Percentiles rank a stretch among this genome's conserved stretches.
Evolutionary conservation across 2,797 vertebrate species (phyloP).

Genomic region (Sebastes hubbsi): DNA sequence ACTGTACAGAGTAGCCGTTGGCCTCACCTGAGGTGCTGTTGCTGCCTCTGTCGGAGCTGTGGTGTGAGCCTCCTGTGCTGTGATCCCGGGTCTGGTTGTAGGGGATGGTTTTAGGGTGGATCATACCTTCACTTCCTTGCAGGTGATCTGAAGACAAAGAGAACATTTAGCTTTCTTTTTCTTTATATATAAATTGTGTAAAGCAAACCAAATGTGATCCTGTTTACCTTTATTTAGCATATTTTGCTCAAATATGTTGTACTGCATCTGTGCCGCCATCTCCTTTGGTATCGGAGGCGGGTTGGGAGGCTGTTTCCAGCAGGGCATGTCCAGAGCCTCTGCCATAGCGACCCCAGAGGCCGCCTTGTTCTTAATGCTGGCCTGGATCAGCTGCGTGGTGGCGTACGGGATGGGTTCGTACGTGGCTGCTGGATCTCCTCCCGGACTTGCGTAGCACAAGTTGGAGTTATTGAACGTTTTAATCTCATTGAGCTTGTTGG

Average conservation of each 20-base stretch:
- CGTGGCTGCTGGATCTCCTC: slow-evolving; percentile 75
- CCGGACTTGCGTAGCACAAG: slow-evolving; percentile 89
- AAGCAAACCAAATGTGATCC: neutral
- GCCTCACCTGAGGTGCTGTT: slow-evolving; percentile 89
- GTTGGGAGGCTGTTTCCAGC: slow-evolving; percentile 88
- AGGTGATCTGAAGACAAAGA: slow-evolving; percentile 71
- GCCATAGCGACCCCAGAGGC: slow-evolving; percentile 80
- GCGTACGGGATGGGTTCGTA: slow-evolving; percentile 92
- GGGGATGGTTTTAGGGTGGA: slow-evolving; percentile 85
- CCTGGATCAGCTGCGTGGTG: slow-evolving; percentile 95
- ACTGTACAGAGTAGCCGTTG: neutral
- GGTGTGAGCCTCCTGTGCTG: slow-evolving; percentile 90
- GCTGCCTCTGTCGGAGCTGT: slow-evolving; percentile 93
- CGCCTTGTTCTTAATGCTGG: slow-evolving; percentile 83
- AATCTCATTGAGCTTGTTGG: slow-evolving; percentile 96
- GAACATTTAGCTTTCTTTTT: neutral
- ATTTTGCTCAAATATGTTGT: slow-evolving; percentile 93
- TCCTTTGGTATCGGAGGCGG: slow-evolving; percentile 88
- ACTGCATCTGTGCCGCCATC: slow-evolving; percentile 86
- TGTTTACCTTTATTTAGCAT: slow-evolving; percentile 89
- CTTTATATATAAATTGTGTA: neutral
- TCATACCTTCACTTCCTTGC: slow-evolving; percentile 82
- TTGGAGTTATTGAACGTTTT: slow-evolving; percentile 95
- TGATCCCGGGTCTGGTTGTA: slow-evolving; percentile 91
- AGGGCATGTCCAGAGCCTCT: slow-evolving; percentile 83